Conservation (phyloP, 2,797 vertebrate genomes). For the Danio aesculapii region DNA sequence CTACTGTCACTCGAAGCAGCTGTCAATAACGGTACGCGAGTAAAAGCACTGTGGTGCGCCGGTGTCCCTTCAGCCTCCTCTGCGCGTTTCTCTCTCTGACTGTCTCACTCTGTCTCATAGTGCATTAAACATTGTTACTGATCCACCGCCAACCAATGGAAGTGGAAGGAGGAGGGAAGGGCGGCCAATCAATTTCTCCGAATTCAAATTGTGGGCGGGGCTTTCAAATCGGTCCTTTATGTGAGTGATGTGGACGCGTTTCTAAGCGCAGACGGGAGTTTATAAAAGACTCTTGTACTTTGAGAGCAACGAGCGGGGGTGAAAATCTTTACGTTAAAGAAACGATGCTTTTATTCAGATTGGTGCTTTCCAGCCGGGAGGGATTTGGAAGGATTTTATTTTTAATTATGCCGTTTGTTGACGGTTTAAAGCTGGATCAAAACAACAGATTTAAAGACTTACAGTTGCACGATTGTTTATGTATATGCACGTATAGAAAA, state of each 20-base stretch:
- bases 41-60: constrained; percentile 66
- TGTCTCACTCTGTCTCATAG: constrained; percentile 94
- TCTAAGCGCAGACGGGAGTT: constrained; percentile 44
- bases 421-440: too few species aligned
- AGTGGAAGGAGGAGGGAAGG: constrained; percentile 64
- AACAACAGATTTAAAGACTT: not conserved
- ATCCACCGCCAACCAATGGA: constrained; percentile 90
- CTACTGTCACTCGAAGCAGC: constrained; percentile 42
- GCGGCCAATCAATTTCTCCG: constrained; percentile 69
- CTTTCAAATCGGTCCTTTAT: constrained; percentile 66
- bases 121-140: constrained; percentile 97
- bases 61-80: constrained; percentile 57
- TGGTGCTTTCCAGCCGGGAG: not conserved
- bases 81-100: constrained; percentile 79
- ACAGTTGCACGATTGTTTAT: not conserved
- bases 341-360: not conserved
- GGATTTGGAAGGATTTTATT: not conserved
- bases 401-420: too few species aligned
- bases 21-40: constrained; percentile 53
- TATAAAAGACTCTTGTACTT: constrained; percentile 48
- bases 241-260: constrained; percentile 54
- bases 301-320: constrained; percentile 34
- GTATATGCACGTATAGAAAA: too few species aligned
- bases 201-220: constrained; percentile 74
- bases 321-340: constrained; percentile 34